Evolutionary conservation across 2,113 vertebrate genomes (phyloP).

Genomic region (Siphamia tubifer): DNA sequence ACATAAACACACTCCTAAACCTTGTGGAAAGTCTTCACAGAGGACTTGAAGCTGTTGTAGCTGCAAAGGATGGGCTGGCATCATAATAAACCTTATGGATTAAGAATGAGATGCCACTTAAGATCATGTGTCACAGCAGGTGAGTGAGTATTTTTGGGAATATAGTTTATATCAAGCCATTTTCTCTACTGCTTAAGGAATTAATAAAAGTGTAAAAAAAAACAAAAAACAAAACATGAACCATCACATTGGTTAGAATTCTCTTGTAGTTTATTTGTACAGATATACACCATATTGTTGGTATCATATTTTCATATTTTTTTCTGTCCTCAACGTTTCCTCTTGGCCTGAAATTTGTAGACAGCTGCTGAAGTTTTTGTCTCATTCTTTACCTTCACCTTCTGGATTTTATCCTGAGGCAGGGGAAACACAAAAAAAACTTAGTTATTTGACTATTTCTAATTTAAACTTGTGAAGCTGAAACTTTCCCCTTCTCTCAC

Average conservation of each 20-base stretch:
- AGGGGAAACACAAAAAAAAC: slow-evolving; percentile 13
- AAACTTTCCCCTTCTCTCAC: slow-evolving; percentile 70
- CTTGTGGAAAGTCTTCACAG: no score
- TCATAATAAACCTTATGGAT: no score
- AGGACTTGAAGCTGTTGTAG: no score
- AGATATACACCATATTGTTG: neutral
- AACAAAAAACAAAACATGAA: no score
- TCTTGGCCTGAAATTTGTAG: slow-evolving; percentile 90
- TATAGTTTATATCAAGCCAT: neutral
- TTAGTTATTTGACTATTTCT: neutral
- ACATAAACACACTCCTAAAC: no score
- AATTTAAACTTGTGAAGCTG: neutral
- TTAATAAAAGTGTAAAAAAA: neutral
- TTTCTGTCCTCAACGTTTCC: slow-evolving; percentile 85
- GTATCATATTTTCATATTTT: neutral
- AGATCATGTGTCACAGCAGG: no score
- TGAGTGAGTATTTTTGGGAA: no score
- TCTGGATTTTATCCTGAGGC: slow-evolving; percentile 89
- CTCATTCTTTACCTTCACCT: slow-evolving; percentile 91
- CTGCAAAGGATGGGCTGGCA: no score
- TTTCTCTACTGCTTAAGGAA: neutral
- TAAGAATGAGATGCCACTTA: no score
- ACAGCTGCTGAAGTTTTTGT: slow-evolving; percentile 84
- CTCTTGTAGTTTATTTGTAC: slow-evolving; percentile 20
- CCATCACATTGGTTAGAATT: neutral